phyloP scores from a whole-genome alignment of 1,140 invertebrate species.

The Nasonia longicornis region DNA sequence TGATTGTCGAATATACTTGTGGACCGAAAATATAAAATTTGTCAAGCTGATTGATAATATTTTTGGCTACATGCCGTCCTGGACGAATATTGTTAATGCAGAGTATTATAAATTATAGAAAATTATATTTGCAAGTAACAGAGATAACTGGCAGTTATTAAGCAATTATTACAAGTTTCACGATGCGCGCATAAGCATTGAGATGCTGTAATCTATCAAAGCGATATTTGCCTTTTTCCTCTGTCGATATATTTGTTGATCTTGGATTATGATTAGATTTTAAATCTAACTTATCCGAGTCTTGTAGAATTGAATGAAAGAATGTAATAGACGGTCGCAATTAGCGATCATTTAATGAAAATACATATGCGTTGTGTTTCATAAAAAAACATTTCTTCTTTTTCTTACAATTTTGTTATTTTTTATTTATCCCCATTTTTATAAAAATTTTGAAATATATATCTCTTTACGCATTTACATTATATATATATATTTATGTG shows the following conservation, averaged over 20 bases:
- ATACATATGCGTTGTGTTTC: slow-evolving; percentile 48
- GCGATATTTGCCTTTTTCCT: slow-evolving; percentile 48
- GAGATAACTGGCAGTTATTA: slow-evolving; percentile 40
- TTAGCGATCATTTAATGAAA: slow-evolving; percentile 43
- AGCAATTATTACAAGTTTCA: slow-evolving; percentile 45
- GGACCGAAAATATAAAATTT: slow-evolving; percentile 47
- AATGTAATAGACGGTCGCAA: slow-evolving; percentile 46
- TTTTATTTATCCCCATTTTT: background rate
- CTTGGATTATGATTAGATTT: slow-evolving; percentile 45
- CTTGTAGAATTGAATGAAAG: slow-evolving; percentile 46
- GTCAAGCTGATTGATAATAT: slow-evolving; percentile 47
- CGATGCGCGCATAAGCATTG: slow-evolving; percentile 42
- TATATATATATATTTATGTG: background rate
- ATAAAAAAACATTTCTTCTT: slow-evolving; percentile 43
- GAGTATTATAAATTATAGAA: slow-evolving; percentile 49
- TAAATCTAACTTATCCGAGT: slow-evolving; percentile 43
- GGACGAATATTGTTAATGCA: slow-evolving; percentile 47
- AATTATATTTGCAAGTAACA: slow-evolving; percentile 48
- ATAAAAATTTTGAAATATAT: slow-evolving; percentile 14
- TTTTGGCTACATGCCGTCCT: slow-evolving; percentile 48
- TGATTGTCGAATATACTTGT: slow-evolving; percentile 45
- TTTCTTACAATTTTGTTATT: slow-evolving; percentile 8
- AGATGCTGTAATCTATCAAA: slow-evolving; percentile 44
- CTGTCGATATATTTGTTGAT: slow-evolving; percentile 48
- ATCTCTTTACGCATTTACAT: slow-evolving; percentile 6